Conservation (phyloP, 2,113 vertebrate genomes). For the Sapajus apella region DNA sequence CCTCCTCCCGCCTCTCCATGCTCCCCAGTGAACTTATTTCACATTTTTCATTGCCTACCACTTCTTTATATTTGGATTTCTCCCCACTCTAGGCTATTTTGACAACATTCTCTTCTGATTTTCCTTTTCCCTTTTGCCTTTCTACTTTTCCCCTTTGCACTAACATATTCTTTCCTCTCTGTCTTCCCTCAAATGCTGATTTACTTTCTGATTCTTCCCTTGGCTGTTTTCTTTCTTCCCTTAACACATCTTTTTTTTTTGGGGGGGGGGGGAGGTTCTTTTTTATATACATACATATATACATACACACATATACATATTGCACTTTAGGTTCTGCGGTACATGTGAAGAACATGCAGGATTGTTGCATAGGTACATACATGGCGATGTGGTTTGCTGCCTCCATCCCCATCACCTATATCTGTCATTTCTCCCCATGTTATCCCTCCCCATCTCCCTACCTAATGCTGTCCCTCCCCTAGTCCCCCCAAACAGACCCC, state of each 20-base stretch:
- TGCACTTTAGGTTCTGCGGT: no score
- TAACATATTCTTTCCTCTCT: not conserved
- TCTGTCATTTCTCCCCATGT: no score
- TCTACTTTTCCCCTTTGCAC: not conserved
- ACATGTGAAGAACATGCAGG: no score
- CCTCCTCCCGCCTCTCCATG: not conserved
- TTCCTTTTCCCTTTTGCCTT: not conserved
- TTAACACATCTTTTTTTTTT: not conserved
- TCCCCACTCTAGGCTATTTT: not conserved
- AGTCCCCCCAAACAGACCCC: no score
- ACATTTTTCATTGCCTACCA: not conserved
- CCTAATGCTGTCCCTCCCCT: no score
- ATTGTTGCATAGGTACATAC: no score
- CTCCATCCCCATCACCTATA: no score
- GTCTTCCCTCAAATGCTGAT: not conserved
- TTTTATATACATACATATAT: no score
- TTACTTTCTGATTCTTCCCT: not conserved
- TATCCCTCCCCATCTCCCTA: no score
- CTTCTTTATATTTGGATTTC: not conserved
- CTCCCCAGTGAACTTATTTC: not conserved
- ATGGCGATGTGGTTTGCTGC: no score
- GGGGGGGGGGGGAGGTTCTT: no score
- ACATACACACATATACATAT: no score
- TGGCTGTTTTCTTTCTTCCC: not conserved
- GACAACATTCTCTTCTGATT: not conserved